These are phyloP conservation scores for Parotia lawesii DNA, from an alignment of 2,113 vertebrate genomes.

Conservation along the genomic window DNA sequence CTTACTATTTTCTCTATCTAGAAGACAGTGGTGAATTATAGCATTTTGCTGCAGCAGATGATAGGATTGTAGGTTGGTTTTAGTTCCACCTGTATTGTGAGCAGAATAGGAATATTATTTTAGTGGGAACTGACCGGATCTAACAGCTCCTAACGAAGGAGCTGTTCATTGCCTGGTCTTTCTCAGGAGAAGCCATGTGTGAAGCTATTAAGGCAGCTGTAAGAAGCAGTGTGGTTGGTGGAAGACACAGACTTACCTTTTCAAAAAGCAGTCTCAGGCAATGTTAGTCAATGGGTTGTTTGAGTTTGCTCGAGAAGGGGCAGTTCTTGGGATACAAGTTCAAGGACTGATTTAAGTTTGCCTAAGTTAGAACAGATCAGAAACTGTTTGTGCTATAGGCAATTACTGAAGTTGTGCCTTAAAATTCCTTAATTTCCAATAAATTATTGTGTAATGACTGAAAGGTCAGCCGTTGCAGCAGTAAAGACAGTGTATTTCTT, in stretches of 20 bases:
- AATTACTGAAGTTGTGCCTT: not conserved
- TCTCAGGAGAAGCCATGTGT: not conserved
- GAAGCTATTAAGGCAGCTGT: not conserved
- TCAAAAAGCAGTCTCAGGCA: not conserved
- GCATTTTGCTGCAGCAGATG: not conserved
- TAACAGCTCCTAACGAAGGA: not conserved
- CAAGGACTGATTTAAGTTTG: not conserved
- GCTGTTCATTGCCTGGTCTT: not conserved
- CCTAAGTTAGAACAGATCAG: not conserved
- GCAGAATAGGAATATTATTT: not conserved
- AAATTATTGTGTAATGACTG: not conserved
- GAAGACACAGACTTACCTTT: not conserved
- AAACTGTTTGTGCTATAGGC: not conserved
- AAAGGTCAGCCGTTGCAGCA: not conserved
- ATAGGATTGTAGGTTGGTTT: not conserved
- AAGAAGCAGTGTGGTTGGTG: not conserved
- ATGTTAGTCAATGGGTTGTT: not conserved
- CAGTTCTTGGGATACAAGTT: not conserved
- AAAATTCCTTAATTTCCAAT: not conserved
- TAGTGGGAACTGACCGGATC: not conserved
- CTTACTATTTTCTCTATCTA: not conserved
- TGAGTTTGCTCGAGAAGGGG: not conserved
- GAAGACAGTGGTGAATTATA: not conserved
- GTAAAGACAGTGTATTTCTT: not conserved
- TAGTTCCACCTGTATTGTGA: not conserved